Base-by-base conservation (phyloP, 92 coral and sea anemone genomes). In the Phymanthus crucifer region DNA sequence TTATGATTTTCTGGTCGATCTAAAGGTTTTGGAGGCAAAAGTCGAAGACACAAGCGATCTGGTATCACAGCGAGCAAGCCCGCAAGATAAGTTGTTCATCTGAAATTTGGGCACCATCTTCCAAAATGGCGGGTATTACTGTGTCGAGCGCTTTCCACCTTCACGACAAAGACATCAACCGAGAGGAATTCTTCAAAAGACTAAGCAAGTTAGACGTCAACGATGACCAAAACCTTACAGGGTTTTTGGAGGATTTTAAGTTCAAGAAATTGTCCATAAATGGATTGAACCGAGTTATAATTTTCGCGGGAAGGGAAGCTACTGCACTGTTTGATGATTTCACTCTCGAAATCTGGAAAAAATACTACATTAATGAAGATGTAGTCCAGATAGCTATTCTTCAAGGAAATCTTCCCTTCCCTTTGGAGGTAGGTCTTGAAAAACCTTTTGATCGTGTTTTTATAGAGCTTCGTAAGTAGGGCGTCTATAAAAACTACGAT, bases 251-350 rank as follows among this genome's bases (percentile, higher is more conserved):
- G 32, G 92, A 87, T 68, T 92, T 87, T 78, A 92, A 92, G 75
- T 89, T 86, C 72, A 90, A 94, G 54, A 90, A 90, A 72, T 82
- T 92, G 23, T 84, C 87, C 6, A 86, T 92, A 1, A 75, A 83
- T 48, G 97, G 94, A 21, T 76, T 92, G 31, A 90, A 85, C 72
- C 89, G 97, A 38, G 97, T 84, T 66, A 85, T 92, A 67, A 90
- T 92, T 21, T 78, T 92, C 70, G 90, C 89, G 35, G 94, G 97
- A 48, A 85, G 94, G 23, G 92, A 85, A 52, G 87, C 77, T 32
- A 87, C 97, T 6, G 90, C 97, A 21, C 90, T 92, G 64, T 92
- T 92, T 64, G 97, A 92, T 27, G 97, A 92, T 36, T 92, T 90
- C 77, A 84, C 89, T 3, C 64, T 92, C 50, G 94, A 92, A 47